Percentiles rank a stretch among this genome's conserved stretches.
These are phyloP conservation scores for Tragelaphus oryx DNA, from an alignment of 2,797 vertebrate genomes.

Conservation along the genomic window DNA sequence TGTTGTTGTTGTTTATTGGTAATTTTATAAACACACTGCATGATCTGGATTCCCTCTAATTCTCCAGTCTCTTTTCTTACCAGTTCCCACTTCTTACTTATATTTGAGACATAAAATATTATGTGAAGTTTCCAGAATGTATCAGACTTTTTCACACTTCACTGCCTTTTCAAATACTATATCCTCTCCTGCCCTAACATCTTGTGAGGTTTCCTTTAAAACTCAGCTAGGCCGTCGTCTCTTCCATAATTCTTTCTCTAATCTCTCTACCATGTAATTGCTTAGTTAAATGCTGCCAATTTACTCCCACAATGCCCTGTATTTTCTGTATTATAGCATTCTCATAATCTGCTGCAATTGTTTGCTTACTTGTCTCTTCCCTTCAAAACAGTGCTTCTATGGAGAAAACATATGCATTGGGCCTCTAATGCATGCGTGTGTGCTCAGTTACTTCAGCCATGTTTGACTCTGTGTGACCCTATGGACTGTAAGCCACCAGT, in stretches of 20 bases:
- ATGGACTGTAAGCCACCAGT: background rate
- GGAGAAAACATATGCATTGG: background rate
- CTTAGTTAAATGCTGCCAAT: background rate
- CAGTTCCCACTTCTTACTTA: background rate
- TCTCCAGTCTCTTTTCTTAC: background rate
- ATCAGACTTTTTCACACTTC: background rate
- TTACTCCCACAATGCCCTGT: background rate
- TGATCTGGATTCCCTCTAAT: background rate
- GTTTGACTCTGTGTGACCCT: background rate
- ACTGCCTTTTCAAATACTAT: background rate
- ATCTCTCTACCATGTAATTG: background rate
- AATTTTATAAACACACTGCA: background rate
- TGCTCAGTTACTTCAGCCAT: background rate
- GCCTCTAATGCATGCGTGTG: background rate
- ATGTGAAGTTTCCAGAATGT: constrained; percentile 16
- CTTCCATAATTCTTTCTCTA: background rate
- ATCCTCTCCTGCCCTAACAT: background rate
- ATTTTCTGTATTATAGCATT: background rate
- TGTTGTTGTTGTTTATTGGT: background rate
- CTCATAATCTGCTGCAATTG: background rate
- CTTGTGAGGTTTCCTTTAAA: background rate
- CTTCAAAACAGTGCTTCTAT: background rate
- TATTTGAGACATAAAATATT: background rate
- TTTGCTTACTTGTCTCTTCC: background rate
- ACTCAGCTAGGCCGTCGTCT: background rate